Base-by-base conservation (phyloP, 2,888 invertebrate genomes). In the Drosophila fungiperda region DNA sequence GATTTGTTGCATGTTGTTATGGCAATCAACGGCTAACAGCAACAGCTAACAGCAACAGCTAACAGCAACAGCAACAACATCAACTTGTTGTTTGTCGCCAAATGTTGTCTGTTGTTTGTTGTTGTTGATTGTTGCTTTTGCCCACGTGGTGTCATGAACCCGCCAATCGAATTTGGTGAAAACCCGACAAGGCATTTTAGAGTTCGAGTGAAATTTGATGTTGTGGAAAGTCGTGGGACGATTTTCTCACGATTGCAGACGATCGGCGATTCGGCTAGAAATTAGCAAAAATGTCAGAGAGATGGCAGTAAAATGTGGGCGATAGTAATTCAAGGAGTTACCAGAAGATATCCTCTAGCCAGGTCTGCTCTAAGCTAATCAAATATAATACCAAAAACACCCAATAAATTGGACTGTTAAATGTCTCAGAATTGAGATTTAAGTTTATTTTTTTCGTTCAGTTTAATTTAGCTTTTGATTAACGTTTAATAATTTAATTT, bases 101-200 rank as follows among this genome's bases (percentile, higher is more conserved):
- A 73, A 70, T 73, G 63, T 58, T 69, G 57, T 40, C 6, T 23
- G 29, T 55, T 45, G 53, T 12, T 26, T 26, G 26, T 26, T 26
- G 26, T 36, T 68, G 73, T 9, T 63, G 58, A 45, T 65, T 70
- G 68, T 71, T 76, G 83, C 73, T 76, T 58, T 75, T 68, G 81
- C 85, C 88, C 86, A 85, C 85, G 83, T 81, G 83, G 75, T 86
- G 85, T 86, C 86, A 76, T 81, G 88, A 88, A 86, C 88, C 81
- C 83, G 85, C 88, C 85, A 83, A 76, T 85, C 78, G 69, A 70
- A 73, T 81, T 69, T 45, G 78, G 78, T 76, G 78, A 82, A 83
- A 84, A 87, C 73, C 60, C 64, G 78, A 72, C 77, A 54, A 71
- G 68, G 50, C 70, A 75, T 68, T 73, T 79, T 35, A 71, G 64